Evolutionary conservation across 2,113 vertebrate species (phyloP).

Genomic region (Theristicus caerulescens): DNA sequence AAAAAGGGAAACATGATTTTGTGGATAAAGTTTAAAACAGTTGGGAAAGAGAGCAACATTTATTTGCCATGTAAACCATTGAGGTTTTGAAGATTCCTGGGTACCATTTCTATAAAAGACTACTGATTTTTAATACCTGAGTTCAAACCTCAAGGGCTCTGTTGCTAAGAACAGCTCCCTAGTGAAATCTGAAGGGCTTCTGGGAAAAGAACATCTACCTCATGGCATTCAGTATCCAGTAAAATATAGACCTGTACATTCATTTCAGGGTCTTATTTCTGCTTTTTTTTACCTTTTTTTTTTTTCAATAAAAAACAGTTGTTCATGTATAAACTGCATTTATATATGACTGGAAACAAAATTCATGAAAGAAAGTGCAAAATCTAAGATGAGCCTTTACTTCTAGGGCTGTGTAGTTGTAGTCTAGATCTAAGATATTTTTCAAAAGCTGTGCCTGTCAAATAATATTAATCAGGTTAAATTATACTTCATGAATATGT

Average conservation of each 20-base stretch:
- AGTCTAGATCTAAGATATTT: background rate
- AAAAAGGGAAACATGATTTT: background rate
- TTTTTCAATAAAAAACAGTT: background rate
- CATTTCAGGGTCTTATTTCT: background rate
- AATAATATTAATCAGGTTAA: slow-evolving; percentile 45
- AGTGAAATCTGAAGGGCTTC: background rate
- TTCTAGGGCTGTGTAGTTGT: background rate
- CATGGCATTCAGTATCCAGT: background rate
- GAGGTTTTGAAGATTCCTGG: background rate
- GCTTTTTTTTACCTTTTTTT: accelerated
- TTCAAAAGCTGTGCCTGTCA: background rate
- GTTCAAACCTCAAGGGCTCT: background rate
- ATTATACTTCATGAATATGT: slow-evolving; percentile 42
- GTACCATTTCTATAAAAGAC: background rate
- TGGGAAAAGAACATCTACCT: background rate
- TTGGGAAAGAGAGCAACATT: background rate
- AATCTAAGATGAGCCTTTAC: background rate
- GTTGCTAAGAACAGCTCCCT: background rate
- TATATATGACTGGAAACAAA: background rate
- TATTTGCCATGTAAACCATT: background rate
- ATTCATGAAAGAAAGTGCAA: background rate
- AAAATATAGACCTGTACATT: background rate
- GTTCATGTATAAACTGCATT: background rate
- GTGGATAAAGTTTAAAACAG: background rate
- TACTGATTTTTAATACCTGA: background rate